Evolutionary conservation across 2,797 vertebrate species (phyloP).

Genomic region (Lepilemur septentrionalis): DNA sequence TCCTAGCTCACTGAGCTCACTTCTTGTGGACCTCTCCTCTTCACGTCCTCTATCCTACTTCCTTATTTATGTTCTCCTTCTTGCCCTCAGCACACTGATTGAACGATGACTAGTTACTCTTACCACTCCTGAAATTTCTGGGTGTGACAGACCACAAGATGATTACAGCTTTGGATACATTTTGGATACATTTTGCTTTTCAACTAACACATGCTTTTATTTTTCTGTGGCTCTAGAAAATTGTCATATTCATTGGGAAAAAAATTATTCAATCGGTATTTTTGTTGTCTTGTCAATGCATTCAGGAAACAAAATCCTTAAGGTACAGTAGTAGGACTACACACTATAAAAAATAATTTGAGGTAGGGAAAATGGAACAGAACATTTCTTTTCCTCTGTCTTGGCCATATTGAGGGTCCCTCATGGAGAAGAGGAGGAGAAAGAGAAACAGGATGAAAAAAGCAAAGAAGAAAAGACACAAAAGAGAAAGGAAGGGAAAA

Average conservation of each 20-base stretch:
- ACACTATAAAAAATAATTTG: not conserved
- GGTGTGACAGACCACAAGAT: not conserved
- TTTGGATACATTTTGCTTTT: not conserved
- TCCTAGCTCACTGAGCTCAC: not conserved
- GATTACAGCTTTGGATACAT: not conserved
- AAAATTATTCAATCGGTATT: constrained; percentile 71
- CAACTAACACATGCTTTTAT: constrained; percentile 61
- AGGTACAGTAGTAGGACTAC: not conserved
- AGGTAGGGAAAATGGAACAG: not conserved
- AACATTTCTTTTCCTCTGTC: not conserved
- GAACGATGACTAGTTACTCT: not conserved
- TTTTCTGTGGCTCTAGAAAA: constrained; percentile 74
- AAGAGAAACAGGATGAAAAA: not conserved
- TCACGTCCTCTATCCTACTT: not conserved
- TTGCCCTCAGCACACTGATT: not conserved
- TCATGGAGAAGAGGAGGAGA: not conserved
- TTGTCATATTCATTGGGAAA: constrained; percentile 78
- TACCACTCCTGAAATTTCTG: constrained; percentile 12
- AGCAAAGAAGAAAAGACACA: not conserved
- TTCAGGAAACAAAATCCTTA: constrained; percentile 80
- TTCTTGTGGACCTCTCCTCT: not conserved
- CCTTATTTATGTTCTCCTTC: not conserved
- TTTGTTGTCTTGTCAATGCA: constrained; percentile 79
- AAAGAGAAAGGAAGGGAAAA: not conserved
- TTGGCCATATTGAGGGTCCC: not conserved